Evolutionary conservation across 1,140 invertebrate species (phyloP).

Genomic region (Dufourea novaeangliae): DNA sequence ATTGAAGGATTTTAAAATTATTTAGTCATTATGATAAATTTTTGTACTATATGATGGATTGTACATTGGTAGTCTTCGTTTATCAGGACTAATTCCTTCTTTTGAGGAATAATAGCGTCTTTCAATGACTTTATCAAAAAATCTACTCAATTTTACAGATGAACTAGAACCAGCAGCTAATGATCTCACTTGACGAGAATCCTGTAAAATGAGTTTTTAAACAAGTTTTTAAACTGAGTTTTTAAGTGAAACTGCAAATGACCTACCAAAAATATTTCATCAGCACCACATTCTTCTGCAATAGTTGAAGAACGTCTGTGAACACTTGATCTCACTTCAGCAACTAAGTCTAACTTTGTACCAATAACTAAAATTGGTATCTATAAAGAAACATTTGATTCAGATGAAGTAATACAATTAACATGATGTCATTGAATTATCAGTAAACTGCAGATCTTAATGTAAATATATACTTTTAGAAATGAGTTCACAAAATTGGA

Average conservation of each 20-base stretch:
- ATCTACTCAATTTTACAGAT: conserved; percentile 94
- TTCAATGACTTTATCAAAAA: conserved; percentile 97
- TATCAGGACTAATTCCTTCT: conserved; percentile 81
- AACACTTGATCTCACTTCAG: conserved; percentile 86
- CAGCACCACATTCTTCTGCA: conserved; percentile 95
- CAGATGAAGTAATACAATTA: not conserved
- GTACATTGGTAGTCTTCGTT: conserved; percentile 81
- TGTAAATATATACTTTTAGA: too few relatives aligned
- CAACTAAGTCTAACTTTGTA: conserved; percentile 93
- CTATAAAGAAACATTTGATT: conserved; percentile 78
- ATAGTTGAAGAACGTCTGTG: conserved; percentile 87
- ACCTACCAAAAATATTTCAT: conserved; percentile 92
- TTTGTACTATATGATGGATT: conserved; percentile 81
- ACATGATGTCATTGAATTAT: not conserved
- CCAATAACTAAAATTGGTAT: conserved; percentile 96
- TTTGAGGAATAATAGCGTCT: conserved; percentile 84
- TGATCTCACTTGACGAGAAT: conserved; percentile 90
- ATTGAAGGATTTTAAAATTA: not conserved
- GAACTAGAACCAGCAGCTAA: conserved; percentile 95
- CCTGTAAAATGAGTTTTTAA: too few relatives aligned
- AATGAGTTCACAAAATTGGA: too few relatives aligned
- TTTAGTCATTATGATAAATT: conserved; percentile 84
- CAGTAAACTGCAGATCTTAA: too few relatives aligned
- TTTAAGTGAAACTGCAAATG: conserved; percentile 16
- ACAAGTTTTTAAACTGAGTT: too few relatives aligned